Percentiles rank a stretch among this genome's conserved stretches.
Evolutionary conservation across 2,113 vertebrate species (phyloP).

Genomic region (Merops nubicus): DNA sequence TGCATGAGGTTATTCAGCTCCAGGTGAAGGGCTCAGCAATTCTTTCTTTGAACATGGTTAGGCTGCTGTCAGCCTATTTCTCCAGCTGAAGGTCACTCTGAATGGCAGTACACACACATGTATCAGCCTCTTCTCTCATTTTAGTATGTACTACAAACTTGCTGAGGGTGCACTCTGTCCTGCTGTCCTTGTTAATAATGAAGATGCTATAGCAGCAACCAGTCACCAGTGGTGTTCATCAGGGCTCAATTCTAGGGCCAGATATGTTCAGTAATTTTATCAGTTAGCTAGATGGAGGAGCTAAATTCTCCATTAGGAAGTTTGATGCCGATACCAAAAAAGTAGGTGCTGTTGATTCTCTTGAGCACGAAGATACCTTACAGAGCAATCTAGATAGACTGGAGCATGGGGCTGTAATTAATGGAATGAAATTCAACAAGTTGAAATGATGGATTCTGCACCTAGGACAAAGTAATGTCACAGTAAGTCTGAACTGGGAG

Average conservation of each 20-base stretch:
- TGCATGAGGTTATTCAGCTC: rapidly evolving
- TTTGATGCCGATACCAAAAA: background rate
- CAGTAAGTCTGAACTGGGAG: background rate
- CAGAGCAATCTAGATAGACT: background rate
- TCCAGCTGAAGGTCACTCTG: background rate
- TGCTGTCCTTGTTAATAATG: background rate
- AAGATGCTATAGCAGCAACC: background rate
- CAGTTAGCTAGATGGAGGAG: background rate
- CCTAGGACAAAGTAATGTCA: background rate
- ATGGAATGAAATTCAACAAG: background rate
- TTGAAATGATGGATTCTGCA: background rate
- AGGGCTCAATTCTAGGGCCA: background rate
- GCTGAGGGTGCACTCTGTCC: background rate
- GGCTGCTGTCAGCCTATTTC: background rate
- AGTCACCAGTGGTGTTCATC: background rate
- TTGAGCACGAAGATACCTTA: background rate
- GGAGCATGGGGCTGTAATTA: background rate
- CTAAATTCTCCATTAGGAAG: background rate
- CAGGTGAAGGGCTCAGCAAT: background rate
- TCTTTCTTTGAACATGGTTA: background rate
- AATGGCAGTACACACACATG: background rate
- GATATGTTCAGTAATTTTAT: background rate
- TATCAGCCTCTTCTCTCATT: background rate
- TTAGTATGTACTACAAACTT: background rate
- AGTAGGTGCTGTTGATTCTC: background rate